Evolutionary conservation across 2,797 vertebrate genomes (phyloP).

Genomic region (Cynodonichthys magdalenae): DNA sequence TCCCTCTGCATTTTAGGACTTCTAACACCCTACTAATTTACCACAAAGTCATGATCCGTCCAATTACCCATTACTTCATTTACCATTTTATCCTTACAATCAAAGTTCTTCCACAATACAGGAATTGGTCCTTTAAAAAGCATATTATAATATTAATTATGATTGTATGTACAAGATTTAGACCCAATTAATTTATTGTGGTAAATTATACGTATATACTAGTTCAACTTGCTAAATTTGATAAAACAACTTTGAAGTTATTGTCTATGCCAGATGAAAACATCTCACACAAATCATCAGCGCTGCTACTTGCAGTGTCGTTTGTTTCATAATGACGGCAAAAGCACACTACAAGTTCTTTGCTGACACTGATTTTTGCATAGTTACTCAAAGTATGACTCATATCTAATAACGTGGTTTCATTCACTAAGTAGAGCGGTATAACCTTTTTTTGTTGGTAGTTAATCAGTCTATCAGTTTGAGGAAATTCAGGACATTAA

Average conservation of each 20-base stretch:
- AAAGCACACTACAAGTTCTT: conserved; percentile 2
- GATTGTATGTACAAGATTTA: not conserved
- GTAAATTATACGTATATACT: not conserved
- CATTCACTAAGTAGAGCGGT: conserved; percentile 1
- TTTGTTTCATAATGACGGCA: conserved; percentile 38
- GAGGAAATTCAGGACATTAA: not conserved
- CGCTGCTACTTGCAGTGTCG: not conserved
- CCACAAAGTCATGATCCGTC: conserved; percentile 53
- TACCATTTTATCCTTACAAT: conserved; percentile 26
- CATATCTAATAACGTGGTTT: conserved; percentile 12
- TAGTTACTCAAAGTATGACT: conserved; percentile 20
- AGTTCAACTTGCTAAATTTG: not conserved
- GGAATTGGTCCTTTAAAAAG: not conserved
- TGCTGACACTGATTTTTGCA: not conserved
- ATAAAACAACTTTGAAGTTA: conserved; percentile 11
- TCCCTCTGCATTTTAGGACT: conserved; percentile 58
- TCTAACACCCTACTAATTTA: conserved; percentile 75
- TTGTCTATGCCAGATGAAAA: conserved; percentile 3
- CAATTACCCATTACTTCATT: conserved; percentile 25
- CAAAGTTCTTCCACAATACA: conserved; percentile 9
- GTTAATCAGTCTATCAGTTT: not conserved
- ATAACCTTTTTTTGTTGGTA: not conserved
- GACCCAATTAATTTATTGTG: conserved; percentile 6
- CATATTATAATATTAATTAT: not conserved
- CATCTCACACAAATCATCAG: conserved; percentile 7